These are phyloP conservation scores for Griposia aprilina DNA, from an alignment of 2,888 invertebrate genomes.

Conservation along the genomic window DNA sequence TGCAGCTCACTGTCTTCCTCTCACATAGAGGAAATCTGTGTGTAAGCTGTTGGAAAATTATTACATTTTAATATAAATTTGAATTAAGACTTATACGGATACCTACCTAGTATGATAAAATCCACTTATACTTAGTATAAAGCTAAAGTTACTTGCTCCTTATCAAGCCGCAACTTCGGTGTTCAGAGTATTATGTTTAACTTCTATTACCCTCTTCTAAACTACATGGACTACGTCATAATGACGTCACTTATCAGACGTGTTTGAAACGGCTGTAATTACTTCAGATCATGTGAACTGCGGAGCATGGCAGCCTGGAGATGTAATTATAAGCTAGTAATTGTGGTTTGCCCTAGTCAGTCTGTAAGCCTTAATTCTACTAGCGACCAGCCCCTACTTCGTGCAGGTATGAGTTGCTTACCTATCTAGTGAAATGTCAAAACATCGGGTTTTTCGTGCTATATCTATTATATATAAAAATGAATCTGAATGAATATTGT, in stretches of 20 bases:
- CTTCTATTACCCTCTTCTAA: neutral
- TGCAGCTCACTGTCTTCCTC: neutral
- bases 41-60: neutral
- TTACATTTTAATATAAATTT: neutral
- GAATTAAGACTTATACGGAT: neutral
- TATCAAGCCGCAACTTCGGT: neutral
- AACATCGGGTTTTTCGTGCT: neutral
- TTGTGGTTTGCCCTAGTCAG: neutral
- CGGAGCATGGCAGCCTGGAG: neutral
- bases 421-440: neutral
- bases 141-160: neutral
- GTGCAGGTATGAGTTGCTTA: neutral
- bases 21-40: neutral
- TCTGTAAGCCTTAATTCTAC: neutral
- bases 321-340: constrained; percentile 16
- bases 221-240: neutral
- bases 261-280: constrained; percentile 10
- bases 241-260: constrained; percentile 23
- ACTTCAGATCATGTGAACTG: constrained; percentile 11
- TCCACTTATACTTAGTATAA: neutral
- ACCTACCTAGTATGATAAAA: neutral
- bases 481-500: no score
- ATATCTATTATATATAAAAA: no score
- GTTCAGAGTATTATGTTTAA: constrained; percentile 17
- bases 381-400: neutral